These are phyloP conservation scores for Columba guinea DNA, from an alignment of 2,797 vertebrate species.

Conservation along the genomic window DNA sequence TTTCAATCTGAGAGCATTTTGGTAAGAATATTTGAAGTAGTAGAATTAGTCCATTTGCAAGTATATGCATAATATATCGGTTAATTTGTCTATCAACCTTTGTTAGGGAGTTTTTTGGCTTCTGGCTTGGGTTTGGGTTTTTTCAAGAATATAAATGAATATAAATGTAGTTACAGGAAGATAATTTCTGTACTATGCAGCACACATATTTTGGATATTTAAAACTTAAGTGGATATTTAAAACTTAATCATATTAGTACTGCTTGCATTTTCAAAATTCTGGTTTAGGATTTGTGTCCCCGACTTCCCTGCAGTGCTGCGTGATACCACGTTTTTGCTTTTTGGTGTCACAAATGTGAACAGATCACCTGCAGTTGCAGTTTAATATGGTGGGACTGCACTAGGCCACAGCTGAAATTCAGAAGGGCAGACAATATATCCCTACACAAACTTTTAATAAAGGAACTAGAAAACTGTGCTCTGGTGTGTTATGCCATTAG, in stretches of 20 bases:
- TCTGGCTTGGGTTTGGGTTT: neutral
- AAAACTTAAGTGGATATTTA: neutral
- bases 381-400: neutral
- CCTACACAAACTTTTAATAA: neutral
- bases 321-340: neutral
- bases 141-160: neutral
- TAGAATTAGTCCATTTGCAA: neutral
- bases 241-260: neutral
- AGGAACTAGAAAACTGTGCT: neutral
- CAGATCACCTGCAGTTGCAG: neutral
- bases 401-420: neutral
- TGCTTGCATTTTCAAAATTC: neutral
- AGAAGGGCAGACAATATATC: neutral
- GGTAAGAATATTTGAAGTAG: neutral
- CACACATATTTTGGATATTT: neutral
- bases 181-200: neutral
- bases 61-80: neutral
- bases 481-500: rapidly evolving
- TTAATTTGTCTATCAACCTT: neutral
- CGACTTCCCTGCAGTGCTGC: too few species aligned
- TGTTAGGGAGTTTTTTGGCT: neutral
- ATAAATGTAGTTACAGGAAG: neutral
- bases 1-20: neutral
- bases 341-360: neutral
- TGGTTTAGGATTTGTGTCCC: neutral